Evolutionary conservation across 2,888 invertebrate genomes (phyloP).

Genomic region (Phorcus lineatus): DNA sequence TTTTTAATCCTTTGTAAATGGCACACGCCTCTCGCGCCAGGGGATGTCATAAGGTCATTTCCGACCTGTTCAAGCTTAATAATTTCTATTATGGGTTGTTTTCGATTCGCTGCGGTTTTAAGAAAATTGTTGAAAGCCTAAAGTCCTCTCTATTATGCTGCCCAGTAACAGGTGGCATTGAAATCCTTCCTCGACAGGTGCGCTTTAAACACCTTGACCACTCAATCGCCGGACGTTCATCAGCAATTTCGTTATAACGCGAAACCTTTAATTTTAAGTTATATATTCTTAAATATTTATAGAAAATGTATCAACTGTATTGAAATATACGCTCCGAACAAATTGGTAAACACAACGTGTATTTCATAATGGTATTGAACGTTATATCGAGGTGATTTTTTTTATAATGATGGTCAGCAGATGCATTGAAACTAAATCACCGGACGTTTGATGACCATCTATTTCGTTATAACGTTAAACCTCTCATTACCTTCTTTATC

Average conservation of each 20-base stretch:
- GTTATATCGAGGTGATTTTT: too few relatives aligned
- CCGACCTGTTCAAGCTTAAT: background rate
- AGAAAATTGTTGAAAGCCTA: conserved; percentile 10
- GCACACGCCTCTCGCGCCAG: background rate
- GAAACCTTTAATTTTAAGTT: background rate
- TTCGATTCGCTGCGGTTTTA: background rate
- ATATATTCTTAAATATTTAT: background rate
- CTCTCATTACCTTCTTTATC: too few relatives aligned
- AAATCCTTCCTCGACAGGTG: conserved; percentile 17
- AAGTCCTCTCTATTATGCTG: background rate
- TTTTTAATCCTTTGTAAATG: background rate
- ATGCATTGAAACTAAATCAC: too few relatives aligned
- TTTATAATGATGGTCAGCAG: too few relatives aligned
- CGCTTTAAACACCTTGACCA: conserved; percentile 13
- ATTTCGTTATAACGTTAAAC: too few relatives aligned
- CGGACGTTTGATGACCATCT: too few relatives aligned
- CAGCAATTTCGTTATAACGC: background rate
- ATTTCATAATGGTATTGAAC: too few relatives aligned
- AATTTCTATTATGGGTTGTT: conserved; percentile 8
- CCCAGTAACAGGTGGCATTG: conserved; percentile 18
- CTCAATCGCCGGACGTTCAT: background rate
- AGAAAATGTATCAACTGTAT: background rate
- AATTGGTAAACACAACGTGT: too few relatives aligned
- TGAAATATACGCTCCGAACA: too few relatives aligned
- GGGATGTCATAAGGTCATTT: conserved; percentile 19